These are phyloP conservation scores for Girardinichthys multiradiatus DNA, from an alignment of 2,113 vertebrate genomes.

Conservation along the genomic window DNA sequence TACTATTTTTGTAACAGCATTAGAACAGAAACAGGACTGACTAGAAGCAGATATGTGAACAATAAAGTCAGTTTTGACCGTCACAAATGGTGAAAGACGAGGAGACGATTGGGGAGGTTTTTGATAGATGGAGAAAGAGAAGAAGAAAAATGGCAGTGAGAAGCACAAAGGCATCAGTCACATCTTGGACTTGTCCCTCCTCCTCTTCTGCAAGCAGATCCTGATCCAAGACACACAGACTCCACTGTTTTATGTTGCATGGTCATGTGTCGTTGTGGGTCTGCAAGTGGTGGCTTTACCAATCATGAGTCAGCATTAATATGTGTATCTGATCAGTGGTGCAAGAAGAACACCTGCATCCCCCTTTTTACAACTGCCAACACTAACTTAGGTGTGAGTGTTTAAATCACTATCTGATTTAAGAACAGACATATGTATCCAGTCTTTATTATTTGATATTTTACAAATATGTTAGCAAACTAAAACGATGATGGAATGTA, in stretches of 20 bases:
- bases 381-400: no score
- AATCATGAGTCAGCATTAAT: slow-evolving; percentile 74
- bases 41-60: slow-evolving; percentile 6
- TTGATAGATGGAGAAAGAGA: slow-evolving; percentile 27
- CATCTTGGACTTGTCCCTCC: slow-evolving; percentile 60
- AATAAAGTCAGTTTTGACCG: slow-evolving; percentile 25
- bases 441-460: no score
- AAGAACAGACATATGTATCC: no score
- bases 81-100: slow-evolving; percentile 56
- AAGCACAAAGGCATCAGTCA: slow-evolving; percentile 76
- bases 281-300: slow-evolving; percentile 57
- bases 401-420: no score
- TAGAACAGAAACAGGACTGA: slow-evolving; percentile 9
- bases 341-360: slow-evolving; percentile 15
- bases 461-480: no score
- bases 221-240: slow-evolving; percentile 74
- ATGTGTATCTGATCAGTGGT: neutral
- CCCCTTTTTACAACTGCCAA: slow-evolving; percentile 27
- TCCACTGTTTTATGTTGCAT: slow-evolving; percentile 77
- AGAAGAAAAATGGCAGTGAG: slow-evolving; percentile 62
- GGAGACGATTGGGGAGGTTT: slow-evolving; percentile 24
- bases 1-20: slow-evolving; percentile 30
- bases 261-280: slow-evolving; percentile 68
- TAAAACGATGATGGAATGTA: no score
- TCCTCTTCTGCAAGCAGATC: slow-evolving; percentile 62